phyloP scores from a whole-genome alignment of 2,888 invertebrate species.

The Metalampra italica region DNA sequence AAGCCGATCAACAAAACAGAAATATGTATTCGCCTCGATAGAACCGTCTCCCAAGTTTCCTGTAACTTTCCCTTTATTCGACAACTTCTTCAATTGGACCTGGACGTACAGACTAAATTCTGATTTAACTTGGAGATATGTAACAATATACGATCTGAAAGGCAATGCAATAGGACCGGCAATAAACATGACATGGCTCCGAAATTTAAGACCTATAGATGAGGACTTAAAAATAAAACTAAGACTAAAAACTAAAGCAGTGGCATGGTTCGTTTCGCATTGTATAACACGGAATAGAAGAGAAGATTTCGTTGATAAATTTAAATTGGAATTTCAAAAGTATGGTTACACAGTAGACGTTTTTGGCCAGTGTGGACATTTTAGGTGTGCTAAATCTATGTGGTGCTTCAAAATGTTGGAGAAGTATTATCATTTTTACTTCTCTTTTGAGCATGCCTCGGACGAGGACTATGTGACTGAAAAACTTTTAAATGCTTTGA shows the following conservation, averaged over 20 bases:
- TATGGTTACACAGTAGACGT: slow-evolving; percentile 23
- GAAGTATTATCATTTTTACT: slow-evolving; percentile 30
- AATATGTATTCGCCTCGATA: slow-evolving; percentile 27
- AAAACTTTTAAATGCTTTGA: slow-evolving; percentile 38
- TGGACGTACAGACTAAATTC: slow-evolving; percentile 29
- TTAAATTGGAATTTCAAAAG: slow-evolving; percentile 16
- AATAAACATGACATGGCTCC: slow-evolving; percentile 22
- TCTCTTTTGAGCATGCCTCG: slow-evolving; percentile 34
- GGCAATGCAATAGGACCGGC: slow-evolving; percentile 22
- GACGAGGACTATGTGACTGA: slow-evolving; percentile 31
- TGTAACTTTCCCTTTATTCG: slow-evolving; percentile 19
- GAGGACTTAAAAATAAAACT: slow-evolving; percentile 21
- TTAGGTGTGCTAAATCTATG: background rate
- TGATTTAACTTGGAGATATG: slow-evolving; percentile 21
- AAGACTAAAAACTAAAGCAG: slow-evolving; percentile 27
- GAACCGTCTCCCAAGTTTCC: slow-evolving; percentile 31
- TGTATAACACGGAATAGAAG: slow-evolving; percentile 22
- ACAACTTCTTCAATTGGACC: slow-evolving; percentile 34
- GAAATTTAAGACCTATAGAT: slow-evolving; percentile 17
- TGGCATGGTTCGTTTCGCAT: slow-evolving; percentile 34
- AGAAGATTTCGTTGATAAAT: slow-evolving; percentile 16
- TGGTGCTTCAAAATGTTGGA: slow-evolving; percentile 13
- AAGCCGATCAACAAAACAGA: slow-evolving; percentile 16
- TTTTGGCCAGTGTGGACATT: slow-evolving; percentile 27
- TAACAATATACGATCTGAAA: slow-evolving; percentile 19